Base-by-base conservation (phyloP, 2,797 vertebrate genomes). In the Synaphobranchus kaupii region DNA sequence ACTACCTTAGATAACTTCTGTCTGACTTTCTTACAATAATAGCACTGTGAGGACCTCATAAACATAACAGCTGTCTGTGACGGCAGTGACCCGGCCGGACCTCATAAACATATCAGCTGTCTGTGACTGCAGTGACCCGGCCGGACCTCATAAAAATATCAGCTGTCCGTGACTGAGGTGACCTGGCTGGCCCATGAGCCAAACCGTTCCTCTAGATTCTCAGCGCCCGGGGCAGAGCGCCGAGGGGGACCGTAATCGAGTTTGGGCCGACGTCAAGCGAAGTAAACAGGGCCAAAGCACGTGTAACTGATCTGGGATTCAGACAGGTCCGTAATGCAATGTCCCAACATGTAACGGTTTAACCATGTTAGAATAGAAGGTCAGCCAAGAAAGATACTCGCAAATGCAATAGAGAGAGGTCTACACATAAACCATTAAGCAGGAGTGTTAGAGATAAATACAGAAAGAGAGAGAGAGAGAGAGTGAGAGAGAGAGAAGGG, bases 311-410 rank as follows among this genome's bases (percentile, higher is more conserved):
- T 87, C 52, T 52, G 80, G 81, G 81, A 22, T 10, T 87, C 81
- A 87, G 86, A 47, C 4, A 39, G 63, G 12, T 25, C 25, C 78
- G 52, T 88, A 88, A 88, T 84, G 15, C 83, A 56, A 63, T n/a
- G 71, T 47, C 83, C 83, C n/a, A 80, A 84, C 87, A 80, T 58
- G 52, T 52, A 85, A 78, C 54, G 76, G 83, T 60, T 80, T 87
- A 87, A 87, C 83, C 71, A 50, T 22, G 87, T 87, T 85, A 87
- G 34, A 25, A 48, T n/a, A 52, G 28, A n/a, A 44, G 86, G 60
- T 83, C 86, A 68, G 87, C 83, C 71, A 83, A 47, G 48, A 86
- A 52, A 1, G 52, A 52, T 13, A 63, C 58, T 63, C 58, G 20
- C 58, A 63, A 20, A 20, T 8, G 22, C 22, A 25, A 25, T 63